Evolutionary conservation across 2,797 vertebrate genomes (phyloP), one percentile per base, ranked within the genome.

Genomic region (Schizothorax lantsangensis): DNA sequence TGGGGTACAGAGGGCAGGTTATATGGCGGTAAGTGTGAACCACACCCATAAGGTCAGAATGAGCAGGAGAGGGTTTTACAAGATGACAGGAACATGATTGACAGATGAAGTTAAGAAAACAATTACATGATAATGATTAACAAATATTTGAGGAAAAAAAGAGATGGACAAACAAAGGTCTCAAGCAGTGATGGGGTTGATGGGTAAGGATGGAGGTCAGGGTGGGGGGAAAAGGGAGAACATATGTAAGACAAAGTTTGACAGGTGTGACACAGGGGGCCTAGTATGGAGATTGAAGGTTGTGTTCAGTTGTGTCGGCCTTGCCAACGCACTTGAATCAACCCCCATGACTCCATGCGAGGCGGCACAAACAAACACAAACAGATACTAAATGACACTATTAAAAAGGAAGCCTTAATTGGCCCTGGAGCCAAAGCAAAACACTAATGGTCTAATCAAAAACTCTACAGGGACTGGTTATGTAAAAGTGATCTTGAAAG

Each of bases 181-280:
- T 30, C 45, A 21, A 78, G 52, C 79, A 68, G 64, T 36, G 64
- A 68, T 68, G 45, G 43, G 11, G 75, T 84, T n/a, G 45, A 79
- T 49, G 43, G 74, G 54, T 73, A 15, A 54, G 57, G 17, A 83
- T 62, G 66, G 26, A 74, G 74, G 66, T 88, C 26, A 62, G 57
- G 62, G 62, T 62, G 75, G 77, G 66, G 79, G 83, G 68, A 52
- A 84, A 43, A 90, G 81, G 91, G 83, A 88, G 89, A 86, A 91
- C 88, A 92, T 88, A 89, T 86, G 85, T 88, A 88, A 87, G 88
- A 92, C 87, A 91, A 43, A 90, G 69, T 86, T 88, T 91, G 88
- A 93, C 90, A 92, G 85, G 81, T 40, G 83, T 83, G 75, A 90
- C 87, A 87, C 82, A 88, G 86, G 88, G 49, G 74, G 87, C 87